Evolutionary conservation across 1,140 invertebrate genomes (phyloP), one percentile per base, ranked within the genome.

Genomic region (Halesus radiatus): DNA sequence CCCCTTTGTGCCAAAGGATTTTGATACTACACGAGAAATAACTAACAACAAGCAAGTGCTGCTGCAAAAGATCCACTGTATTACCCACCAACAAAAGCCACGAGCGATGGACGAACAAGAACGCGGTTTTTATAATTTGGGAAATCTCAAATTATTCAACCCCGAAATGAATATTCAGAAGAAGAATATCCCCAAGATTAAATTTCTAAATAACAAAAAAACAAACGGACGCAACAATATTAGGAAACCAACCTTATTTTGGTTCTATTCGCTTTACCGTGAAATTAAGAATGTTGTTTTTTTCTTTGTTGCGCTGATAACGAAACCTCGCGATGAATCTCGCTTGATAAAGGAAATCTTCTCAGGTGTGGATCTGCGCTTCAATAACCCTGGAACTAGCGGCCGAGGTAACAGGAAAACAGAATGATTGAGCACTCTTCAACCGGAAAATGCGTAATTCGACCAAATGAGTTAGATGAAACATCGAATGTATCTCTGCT

Each of bases 381-480:
- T 72, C 68, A 52, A 72, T 72, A 72, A 72, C 45, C 54, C 45
- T 26, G 22, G 26, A 54, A 8, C 62, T 15, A 15, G 20, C 20
- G 62, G 15, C 15, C 32, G 15, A n/a, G 23, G 22, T 56, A 18
- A 45, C 37, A 15, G 15, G 62, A 37, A 66, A 66, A 52, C 50
- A 53, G 6, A 53, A 53, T 53, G 53, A 52, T 53, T 50, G 16
- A 52, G 45, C 15, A 72, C 3, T 16, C 10, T 52, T 23, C 15
- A 52, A 29, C 18, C 68, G 68, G 68, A 72, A 72, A 72, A 45
- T 72, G 45, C 50, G 45, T 72, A 72, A 72, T 72, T 72, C 22
- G 45, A 54, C 26, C 5, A 52, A 53, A 53, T 50, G 18, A 7
- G 45, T 53, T 23, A 53, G 3, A 53, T 72, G 68, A 53, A 53